phyloP scores from a whole-genome alignment of 1,140 invertebrate genomes.

The Chelonus insularis region DNA sequence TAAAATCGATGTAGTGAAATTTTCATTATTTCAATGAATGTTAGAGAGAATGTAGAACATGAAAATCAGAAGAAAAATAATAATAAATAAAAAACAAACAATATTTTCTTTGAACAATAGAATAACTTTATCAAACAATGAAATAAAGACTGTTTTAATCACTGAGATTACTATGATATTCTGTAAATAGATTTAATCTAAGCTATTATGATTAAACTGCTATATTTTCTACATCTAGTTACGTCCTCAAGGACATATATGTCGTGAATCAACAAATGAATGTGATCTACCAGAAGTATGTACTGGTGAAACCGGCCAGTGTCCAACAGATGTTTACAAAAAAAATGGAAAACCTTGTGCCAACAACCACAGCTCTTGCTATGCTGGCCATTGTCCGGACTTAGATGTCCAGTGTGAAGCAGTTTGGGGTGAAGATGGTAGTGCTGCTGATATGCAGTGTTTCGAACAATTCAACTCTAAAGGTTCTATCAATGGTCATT shows the following conservation, averaged over 20 bases:
- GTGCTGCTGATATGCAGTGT: conserved; percentile 80
- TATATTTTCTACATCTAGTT: conserved; percentile 63
- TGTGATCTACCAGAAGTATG: conserved; percentile 95
- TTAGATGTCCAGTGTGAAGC: conserved; percentile 82
- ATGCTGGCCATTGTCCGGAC: conserved; percentile 88
- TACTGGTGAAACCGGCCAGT: conserved; percentile 81
- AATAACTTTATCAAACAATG: no score
- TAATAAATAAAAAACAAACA: no score
- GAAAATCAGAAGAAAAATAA: no score
- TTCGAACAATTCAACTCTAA: conserved; percentile 93
- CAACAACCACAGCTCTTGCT: conserved; percentile 77
- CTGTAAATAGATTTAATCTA: no score
- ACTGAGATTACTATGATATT: no score
- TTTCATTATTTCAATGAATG: no score
- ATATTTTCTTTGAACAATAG: no score
- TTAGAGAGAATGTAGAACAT: no score
- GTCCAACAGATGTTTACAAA: conserved; percentile 84
- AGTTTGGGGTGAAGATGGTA: conserved; percentile 86
- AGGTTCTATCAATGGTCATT: conserved; percentile 91
- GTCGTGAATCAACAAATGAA: conserved; percentile 83
- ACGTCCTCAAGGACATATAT: conserved; percentile 73
- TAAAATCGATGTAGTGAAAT: no score
- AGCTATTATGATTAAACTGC: not conserved
- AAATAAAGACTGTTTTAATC: no score
- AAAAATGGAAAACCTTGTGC: conserved; percentile 88